These are phyloP conservation scores for Scomber scombrus DNA, from an alignment of 2,113 vertebrate species.

Conservation along the genomic window DNA sequence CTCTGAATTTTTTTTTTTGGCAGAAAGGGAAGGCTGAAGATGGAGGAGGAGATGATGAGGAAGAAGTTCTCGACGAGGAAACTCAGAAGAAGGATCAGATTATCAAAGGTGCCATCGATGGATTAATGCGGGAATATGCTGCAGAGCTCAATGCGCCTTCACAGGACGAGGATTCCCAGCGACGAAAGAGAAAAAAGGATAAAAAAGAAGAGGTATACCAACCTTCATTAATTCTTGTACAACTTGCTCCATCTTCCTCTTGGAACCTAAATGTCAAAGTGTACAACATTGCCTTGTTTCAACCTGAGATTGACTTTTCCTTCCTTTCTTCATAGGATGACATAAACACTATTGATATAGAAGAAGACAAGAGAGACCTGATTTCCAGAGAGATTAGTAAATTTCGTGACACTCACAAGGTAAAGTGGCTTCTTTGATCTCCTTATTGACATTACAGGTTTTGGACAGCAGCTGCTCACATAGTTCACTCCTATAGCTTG, in stretches of 20 bases:
- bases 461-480: conserved; percentile 79
- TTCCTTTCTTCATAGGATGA: conserved; percentile 87
- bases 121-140: conserved; percentile 96
- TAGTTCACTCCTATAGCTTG: conserved; percentile 74
- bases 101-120: conserved; percentile 96
- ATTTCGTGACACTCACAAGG: conserved; percentile 99
- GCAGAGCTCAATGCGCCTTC: conserved; percentile 97
- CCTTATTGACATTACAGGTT: conserved; percentile 79
- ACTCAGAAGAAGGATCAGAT: conserved; percentile 95
- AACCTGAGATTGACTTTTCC: background rate
- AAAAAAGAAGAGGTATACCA: conserved; percentile 96
- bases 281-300: background rate
- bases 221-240: background rate
- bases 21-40: conserved; percentile 89
- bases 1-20: background rate
- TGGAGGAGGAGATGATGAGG: conserved; percentile 90
- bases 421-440: conserved; percentile 86
- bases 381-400: conserved; percentile 99
- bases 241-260: background rate
- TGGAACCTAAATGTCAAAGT: background rate
- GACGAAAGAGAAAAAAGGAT: conserved; percentile 97
- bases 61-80: conserved; percentile 97
- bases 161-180: conserved; percentile 94
- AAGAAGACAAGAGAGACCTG: conserved; percentile 99
- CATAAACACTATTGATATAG: conserved; percentile 99